Percentiles rank a stretch among this genome's conserved stretches.
Evolutionary conservation across 2,888 invertebrate genomes (phyloP).

Genomic region (Meteorus cinctellus): DNA sequence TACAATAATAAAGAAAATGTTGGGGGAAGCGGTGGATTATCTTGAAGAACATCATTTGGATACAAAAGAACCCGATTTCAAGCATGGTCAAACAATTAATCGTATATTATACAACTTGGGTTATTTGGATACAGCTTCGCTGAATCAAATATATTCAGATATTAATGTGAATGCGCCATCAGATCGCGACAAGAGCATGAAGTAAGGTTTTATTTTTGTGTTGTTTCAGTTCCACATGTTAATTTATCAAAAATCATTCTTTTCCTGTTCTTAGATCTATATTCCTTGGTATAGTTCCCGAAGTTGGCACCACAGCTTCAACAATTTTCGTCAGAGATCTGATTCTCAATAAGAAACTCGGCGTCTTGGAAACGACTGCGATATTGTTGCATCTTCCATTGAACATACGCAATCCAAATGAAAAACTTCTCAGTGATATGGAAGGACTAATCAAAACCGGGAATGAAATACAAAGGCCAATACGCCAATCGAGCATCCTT

Average conservation of each 20-base stretch:
- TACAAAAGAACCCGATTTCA: constrained; percentile 63
- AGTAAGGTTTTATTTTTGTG: neutral
- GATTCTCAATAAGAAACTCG: constrained; percentile 65
- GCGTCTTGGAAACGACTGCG: constrained; percentile 61
- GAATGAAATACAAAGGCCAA: constrained; percentile 52
- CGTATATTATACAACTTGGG: constrained; percentile 64
- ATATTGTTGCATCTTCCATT: constrained; percentile 72
- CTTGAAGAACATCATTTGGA: constrained; percentile 67
- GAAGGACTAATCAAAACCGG: constrained; percentile 63
- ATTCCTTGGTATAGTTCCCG: constrained; percentile 73
- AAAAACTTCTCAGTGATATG: constrained; percentile 68
- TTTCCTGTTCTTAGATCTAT: constrained; percentile 59
- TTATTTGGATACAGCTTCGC: constrained; percentile 62
- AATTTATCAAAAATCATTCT: neutral
- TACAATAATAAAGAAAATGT: constrained; percentile 60
- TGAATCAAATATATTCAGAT: constrained; percentile 62
- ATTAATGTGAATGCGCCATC: constrained; percentile 51
- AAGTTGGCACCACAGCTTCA: constrained; percentile 73
- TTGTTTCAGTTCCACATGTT: neutral
- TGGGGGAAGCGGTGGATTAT: constrained; percentile 66
- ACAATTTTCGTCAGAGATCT: constrained; percentile 70
- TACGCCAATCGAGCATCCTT: constrained; percentile 71
- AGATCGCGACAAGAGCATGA: constrained; percentile 57
- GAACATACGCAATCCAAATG: constrained; percentile 70
- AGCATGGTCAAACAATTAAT: constrained; percentile 67